Evolutionary conservation across 2,888 invertebrate genomes (phyloP), one percentile per base, ranked within the genome.

Genomic region (Dryocosmus kuriphilus): DNA sequence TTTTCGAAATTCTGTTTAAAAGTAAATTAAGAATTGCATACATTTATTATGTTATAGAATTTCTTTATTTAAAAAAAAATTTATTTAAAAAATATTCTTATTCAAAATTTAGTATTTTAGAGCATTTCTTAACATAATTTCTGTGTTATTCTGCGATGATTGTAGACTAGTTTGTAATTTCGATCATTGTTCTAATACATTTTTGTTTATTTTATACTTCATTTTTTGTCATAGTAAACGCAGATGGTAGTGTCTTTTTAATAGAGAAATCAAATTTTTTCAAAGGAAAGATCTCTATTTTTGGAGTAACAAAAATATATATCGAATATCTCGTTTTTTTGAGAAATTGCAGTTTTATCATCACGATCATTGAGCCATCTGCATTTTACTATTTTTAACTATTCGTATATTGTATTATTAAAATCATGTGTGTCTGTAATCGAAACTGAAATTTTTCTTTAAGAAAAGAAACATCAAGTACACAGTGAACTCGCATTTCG

Each of bases 201-300:
- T 57, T 57, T 57, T 22, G 24, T 57, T 57, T 57, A 57, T 57
- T 57, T 57, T 57, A 57, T 57, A 57, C 24, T 57, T 57, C 11
- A 57, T 57, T 57, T 57, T 57, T 24, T 57, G 57, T 57, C 57
- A 57, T 57, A 57, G 57, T 57, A 57, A 24, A 57, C 24, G 24
- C 57, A 57, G 57, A 24, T 57, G 57, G 57, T 14, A 16, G 16
- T 14, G 24, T 57, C 24, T 22, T 57, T 24, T 57, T 6, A 11
- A 24, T 57, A 24, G 3, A 57, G 57, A 57, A 24, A 22, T 57
- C 22, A 9, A 57, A 2, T 24, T 7, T 2, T 57, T 22, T 22
- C 57, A 22, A 57, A 11, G n/a, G 24, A 24, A 22, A 11, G 11
- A 57, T 22, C 24, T 57, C 22, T 57, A 57, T 57, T 24, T 57